Evolutionary conservation across 2,888 invertebrate genomes (phyloP).

Genomic region (Phengaris alcon): DNA sequence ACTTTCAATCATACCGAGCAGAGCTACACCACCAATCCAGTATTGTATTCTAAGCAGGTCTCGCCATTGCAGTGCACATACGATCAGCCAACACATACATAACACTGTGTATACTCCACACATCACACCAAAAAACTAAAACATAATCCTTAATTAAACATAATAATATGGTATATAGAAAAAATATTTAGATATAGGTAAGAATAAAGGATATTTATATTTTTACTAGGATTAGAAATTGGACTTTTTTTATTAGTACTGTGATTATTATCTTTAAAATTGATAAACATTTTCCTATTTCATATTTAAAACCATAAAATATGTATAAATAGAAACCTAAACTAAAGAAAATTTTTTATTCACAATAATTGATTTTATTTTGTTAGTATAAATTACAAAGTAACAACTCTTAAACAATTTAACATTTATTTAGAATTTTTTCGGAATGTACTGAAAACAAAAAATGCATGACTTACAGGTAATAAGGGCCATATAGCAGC

Average conservation of each 20-base stretch:
- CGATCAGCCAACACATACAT: conserved; percentile 89
- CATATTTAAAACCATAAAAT: too few species aligned
- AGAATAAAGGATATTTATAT: too few species aligned
- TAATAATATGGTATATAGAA: neutral
- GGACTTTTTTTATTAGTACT: too few species aligned
- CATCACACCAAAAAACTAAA: conserved; percentile 93
- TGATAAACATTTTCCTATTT: too few species aligned
- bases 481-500: conserved; percentile 94
- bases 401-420: neutral
- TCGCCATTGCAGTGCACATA: conserved; percentile 92
- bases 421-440: too few species aligned
- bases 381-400: neutral
- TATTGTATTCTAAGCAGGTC: conserved; percentile 95
- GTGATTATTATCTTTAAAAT: too few species aligned
- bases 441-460: too few species aligned
- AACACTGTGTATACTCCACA: conserved; percentile 91
- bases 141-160: neutral
- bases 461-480: conserved; percentile 77
- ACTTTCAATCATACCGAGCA: conserved; percentile 91
- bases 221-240: too few species aligned
- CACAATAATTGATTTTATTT: too few species aligned
- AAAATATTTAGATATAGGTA: neutral
- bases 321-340: too few species aligned
- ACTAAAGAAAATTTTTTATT: too few species aligned
- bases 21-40: conserved; percentile 96